Percentiles rank a stretch among this genome's conserved stretches.
Evolutionary conservation across 2,888 invertebrate species (phyloP).

Genomic region (Agrenia bidenticulata): DNA sequence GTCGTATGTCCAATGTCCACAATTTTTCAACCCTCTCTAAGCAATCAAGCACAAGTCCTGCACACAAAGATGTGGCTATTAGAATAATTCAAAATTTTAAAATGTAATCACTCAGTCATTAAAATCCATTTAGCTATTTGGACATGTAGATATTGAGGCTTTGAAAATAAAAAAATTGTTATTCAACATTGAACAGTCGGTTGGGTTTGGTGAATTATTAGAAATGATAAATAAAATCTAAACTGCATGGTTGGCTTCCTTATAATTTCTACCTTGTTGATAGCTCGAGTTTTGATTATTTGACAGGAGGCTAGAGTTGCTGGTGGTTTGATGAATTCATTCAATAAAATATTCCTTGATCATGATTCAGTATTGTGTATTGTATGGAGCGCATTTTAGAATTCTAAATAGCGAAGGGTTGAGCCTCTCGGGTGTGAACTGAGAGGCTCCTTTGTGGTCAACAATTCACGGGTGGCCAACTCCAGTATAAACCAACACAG

Average conservation of each 20-base stretch:
- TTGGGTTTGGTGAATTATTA: no score
- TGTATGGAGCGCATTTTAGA: no score
- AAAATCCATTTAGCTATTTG: slow-evolving; percentile 1
- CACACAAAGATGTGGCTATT: not conserved
- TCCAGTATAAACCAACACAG: not conserved
- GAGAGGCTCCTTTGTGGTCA: slow-evolving; percentile 9
- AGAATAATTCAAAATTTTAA: not conserved
- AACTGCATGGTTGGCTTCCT: not conserved
- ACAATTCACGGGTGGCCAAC: slow-evolving; percentile 16
- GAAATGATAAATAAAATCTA: not conserved
- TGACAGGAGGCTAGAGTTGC: no score
- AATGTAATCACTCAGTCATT: slow-evolving; percentile 6
- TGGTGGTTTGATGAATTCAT: no score
- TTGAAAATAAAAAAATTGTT: no score
- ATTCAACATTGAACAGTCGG: no score
- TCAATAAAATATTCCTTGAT: no score
- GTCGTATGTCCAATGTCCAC: no score
- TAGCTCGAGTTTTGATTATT: slow-evolving; percentile 1
- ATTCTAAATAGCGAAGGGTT: not conserved
- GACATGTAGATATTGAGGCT: no score
- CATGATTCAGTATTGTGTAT: no score
- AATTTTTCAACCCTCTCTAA: no score
- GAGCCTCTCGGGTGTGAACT: slow-evolving; percentile 1
- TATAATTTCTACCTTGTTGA: slow-evolving; percentile 8
- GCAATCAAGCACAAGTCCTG: slow-evolving; percentile 5